Percentiles rank a stretch among this genome's conserved stretches.
Conservation (phyloP, 1,140 invertebrate genomes). For the Listronotus bonariensis region DNA sequence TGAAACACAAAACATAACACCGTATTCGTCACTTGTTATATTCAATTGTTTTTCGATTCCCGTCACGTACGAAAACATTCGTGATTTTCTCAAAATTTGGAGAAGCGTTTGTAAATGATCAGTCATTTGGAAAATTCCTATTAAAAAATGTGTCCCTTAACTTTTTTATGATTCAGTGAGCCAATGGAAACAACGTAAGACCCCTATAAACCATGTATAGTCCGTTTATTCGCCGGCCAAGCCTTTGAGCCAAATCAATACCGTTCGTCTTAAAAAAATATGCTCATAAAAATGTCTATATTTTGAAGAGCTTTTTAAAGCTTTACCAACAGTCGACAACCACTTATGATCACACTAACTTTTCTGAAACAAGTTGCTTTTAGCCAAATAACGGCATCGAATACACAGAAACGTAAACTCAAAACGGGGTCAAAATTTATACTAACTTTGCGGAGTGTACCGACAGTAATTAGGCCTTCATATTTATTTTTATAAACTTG, state of each 20-base stretch:
- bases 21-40: conserved; percentile 3
- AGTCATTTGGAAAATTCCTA: conserved; percentile 57
- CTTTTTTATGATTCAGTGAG: conserved; percentile 57
- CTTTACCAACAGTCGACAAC: conserved; percentile 30
- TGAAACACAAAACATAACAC: conserved; percentile 36
- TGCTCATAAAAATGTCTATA: conserved; percentile 45
- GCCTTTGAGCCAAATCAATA: conserved; percentile 57
- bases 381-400: conserved; percentile 50
- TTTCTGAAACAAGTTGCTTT: conserved; percentile 47
- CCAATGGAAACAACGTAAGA: conserved; percentile 56
- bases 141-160: conserved; percentile 53
- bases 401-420: conserved; percentile 47
- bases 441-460: conserved; percentile 47
- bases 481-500: conserved; percentile 56
- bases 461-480: conserved; percentile 52
- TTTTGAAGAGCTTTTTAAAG: conserved; percentile 46
- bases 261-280: conserved; percentile 54
- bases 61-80: conserved; percentile 19
- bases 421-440: conserved; percentile 55
- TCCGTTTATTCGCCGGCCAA: conserved; percentile 54
- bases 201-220: conserved; percentile 54
- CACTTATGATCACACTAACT: conserved; percentile 37
- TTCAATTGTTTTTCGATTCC: conserved; percentile 4
- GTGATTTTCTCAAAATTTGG: conserved; percentile 50
- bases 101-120: conserved; percentile 53